These are phyloP conservation scores for Seira musarum DNA, from an alignment of 2,888 invertebrate genomes.

Conservation along the genomic window DNA sequence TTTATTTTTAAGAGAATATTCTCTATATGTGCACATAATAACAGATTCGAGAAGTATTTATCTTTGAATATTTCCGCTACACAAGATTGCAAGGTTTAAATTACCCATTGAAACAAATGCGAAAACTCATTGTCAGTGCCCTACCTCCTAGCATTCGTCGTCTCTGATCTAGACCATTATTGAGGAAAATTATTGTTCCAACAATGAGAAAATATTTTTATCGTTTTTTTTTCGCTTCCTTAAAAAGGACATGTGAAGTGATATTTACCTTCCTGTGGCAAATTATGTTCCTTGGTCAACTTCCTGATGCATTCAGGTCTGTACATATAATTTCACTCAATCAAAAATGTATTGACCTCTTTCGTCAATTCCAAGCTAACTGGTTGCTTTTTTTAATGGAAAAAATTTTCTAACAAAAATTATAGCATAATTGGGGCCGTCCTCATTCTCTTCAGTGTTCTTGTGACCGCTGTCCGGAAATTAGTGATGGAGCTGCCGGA, in stretches of 20 bases:
- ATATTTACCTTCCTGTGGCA: conserved; percentile 65
- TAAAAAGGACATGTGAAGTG: conserved; percentile 62
- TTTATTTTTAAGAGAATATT: not conserved
- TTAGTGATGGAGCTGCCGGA: conserved; percentile 63
- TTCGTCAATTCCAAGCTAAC: not conserved
- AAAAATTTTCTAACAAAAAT: not conserved
- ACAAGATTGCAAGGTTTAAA: too few relatives aligned
- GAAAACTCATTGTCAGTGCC: too few relatives aligned
- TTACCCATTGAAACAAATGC: too few relatives aligned
- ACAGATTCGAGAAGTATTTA: not conserved
- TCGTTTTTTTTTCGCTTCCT: not conserved
- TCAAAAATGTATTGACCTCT: too few relatives aligned
- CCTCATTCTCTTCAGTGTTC: conserved; percentile 57
- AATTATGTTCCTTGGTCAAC: conserved; percentile 57
- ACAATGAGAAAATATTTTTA: too few relatives aligned
- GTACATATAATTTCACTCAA: not conserved
- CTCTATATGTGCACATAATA: not conserved
- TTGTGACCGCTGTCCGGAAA: conserved; percentile 62
- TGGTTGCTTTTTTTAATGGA: not conserved
- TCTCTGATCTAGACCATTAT: too few relatives aligned
- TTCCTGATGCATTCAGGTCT: conserved; percentile 64
- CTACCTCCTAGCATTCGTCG: too few relatives aligned
- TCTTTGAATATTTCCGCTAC: not conserved
- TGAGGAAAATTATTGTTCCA: too few relatives aligned
- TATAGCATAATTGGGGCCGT: conserved; percentile 55